These are phyloP conservation scores for Elaphurus davidianus DNA, from an alignment of 2,113 vertebrate species.

Conservation along the genomic window DNA sequence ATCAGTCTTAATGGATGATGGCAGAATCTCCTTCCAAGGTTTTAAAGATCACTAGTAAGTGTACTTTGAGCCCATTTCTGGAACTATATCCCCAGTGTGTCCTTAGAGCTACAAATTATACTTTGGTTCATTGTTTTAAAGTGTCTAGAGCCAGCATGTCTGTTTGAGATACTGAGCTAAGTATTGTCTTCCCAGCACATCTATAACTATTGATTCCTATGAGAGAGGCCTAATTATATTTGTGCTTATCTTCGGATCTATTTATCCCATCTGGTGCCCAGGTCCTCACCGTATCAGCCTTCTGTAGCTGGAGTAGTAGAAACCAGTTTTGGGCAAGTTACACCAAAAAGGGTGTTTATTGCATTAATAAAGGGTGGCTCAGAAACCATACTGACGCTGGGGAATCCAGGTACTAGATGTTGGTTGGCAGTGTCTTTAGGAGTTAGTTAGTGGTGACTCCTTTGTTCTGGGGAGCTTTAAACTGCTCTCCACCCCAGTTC, in stretches of 20 bases:
- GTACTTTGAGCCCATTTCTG: not conserved
- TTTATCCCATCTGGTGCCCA: not conserved
- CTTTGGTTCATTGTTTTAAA: slow-evolving; percentile 10
- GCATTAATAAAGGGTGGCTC: not conserved
- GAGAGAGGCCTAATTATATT: not conserved
- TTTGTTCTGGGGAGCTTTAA: not conserved
- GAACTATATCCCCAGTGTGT: not conserved
- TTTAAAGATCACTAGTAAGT: not conserved
- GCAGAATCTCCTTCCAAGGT: not conserved
- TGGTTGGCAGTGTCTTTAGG: not conserved
- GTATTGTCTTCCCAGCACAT: not conserved
- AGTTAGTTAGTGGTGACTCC: not conserved
- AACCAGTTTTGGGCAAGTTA: not conserved
- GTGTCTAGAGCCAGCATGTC: not conserved
- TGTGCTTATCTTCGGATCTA: slow-evolving; percentile 1
- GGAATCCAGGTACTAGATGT: not conserved
- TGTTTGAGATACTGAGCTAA: not conserved
- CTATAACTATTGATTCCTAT: not conserved
- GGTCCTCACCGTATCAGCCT: not conserved
- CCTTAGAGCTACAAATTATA: not conserved
- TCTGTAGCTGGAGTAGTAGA: not conserved
- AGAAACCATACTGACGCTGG: not conserved
- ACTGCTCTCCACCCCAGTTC: fast-evolving
- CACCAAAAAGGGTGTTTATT: not conserved
- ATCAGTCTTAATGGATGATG: not conserved